Conservation (phyloP, 92 coral and sea anemone species). For the Nematostella vectensis region DNA sequence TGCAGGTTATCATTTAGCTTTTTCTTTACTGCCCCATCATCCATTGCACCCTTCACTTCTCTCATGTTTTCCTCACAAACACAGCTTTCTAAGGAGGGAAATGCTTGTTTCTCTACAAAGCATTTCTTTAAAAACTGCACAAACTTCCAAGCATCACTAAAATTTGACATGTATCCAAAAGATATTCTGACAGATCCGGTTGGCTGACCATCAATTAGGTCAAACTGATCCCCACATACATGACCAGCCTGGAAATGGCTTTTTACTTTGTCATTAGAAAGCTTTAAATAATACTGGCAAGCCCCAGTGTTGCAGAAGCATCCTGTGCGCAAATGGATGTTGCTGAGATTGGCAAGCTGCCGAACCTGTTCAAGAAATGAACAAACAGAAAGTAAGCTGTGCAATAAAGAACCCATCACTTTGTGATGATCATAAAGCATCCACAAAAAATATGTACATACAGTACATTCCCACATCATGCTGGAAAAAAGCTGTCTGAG, state of each 20-base stretch:
- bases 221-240: conserved; percentile 91
- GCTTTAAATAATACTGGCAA: conserved; percentile 61
- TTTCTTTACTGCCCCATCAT: background rate
- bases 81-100: background rate
- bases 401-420: too few species aligned
- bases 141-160: conserved; percentile 71
- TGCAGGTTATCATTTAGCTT: background rate
- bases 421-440: too few species aligned
- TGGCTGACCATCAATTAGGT: conserved; percentile 76
- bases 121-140: conserved; percentile 56
- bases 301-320: conserved; percentile 97
- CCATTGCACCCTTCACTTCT: background rate
- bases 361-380: conserved; percentile 59
- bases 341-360: conserved; percentile 78
- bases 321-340: conserved; percentile 92
- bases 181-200: conserved; percentile 98
- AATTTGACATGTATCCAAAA: conserved; percentile 95
- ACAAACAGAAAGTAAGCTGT: conserved; percentile 2
- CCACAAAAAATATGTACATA: too few species aligned
- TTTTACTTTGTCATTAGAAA: conserved; percentile 63
- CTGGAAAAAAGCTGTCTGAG: too few species aligned
- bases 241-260: conserved; percentile 77
- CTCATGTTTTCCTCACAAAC: background rate
- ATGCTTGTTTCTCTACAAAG: conserved; percentile 45
- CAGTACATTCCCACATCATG: too few species aligned